Evolutionary conservation across 1,140 invertebrate genomes (phyloP), one percentile per base, ranked within the genome.

Genomic region (Stegodyphus mimosarum): DNA sequence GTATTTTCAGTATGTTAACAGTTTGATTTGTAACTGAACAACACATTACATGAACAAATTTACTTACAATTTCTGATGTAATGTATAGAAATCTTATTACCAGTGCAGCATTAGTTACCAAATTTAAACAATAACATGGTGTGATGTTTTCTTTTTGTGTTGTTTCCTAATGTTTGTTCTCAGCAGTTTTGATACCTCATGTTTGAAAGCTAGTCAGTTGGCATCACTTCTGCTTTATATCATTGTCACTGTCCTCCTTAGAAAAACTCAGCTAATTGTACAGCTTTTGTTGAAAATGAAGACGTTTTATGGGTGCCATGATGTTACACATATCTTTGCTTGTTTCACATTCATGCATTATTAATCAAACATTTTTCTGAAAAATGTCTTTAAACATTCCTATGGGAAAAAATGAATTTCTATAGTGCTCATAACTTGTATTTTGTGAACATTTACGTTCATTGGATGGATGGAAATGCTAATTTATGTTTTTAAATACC

Each of bases 151-250:
- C 33, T 33, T 33, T 33, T 33, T 33, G 9, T 15, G 15, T 60
- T 60, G 9, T 60, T 60, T 60, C 15, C 55, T 60, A 15, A 60
- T 69, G 17, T 70, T 53, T 7, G 18, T 79, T 78, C 53, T 53
- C 51, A 69, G 71, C 66, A 84, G 73, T 84, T 75, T 84, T 67
- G 70, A 69, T 84, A 84, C 81, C 81, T 84, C 81, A 84, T 84
- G 51, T 84, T 69, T 84, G 48, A 67, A 84, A 76, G 73, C 81
- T 84, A 84, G 81, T 84, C 81, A 84, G 72, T 84, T 55, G 72
- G 72, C 64, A 60, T 84, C 72, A 69, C 9, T 75, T 75, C 60
- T 84, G 72, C 81, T 75, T 75, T 69, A 69, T 53, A 69, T 75
- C 72, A 67, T 69, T 84, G 60, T 66, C 66, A 74, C 63, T 84